Percentiles rank a stretch among this genome's conserved stretches.
phyloP scores from a whole-genome alignment of 2,888 invertebrate species.

The Dysmachus trigonus region DNA sequence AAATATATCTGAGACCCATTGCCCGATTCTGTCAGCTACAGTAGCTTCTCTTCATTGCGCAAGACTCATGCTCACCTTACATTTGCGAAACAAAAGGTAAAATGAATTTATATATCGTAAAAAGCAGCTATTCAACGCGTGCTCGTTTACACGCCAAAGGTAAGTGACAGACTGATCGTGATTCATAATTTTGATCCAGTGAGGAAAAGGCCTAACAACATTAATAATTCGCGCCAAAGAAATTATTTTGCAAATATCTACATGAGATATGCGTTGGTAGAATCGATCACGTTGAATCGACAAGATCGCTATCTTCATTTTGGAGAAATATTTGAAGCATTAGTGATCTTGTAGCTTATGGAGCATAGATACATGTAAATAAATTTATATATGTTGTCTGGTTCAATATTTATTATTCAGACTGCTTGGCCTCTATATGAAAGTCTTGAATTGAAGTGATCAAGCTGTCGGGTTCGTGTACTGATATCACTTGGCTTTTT shows the following conservation, averaged over 20 bases:
- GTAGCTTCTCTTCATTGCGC: background rate
- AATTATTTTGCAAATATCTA: background rate
- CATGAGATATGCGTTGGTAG: background rate
- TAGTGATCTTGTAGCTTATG: background rate
- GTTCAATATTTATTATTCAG: background rate
- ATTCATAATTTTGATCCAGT: background rate
- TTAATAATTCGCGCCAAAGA: background rate
- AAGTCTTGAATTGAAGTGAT: background rate
- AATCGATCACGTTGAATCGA: background rate
- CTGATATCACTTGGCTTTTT: background rate
- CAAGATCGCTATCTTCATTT: background rate
- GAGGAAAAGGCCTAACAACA: background rate
- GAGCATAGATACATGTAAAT: background rate
- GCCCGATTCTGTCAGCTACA: background rate
- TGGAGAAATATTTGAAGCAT: background rate
- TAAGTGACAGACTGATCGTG: background rate
- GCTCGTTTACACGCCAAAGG: background rate
- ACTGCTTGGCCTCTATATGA: background rate
- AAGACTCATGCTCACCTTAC: slow-evolving; percentile 5
- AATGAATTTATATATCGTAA: background rate
- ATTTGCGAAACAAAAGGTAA: background rate
- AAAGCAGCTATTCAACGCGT: background rate
- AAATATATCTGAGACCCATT: background rate
- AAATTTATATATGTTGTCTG: no score
- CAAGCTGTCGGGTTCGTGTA: background rate